Evolutionary conservation across 2,888 invertebrate species (phyloP), one percentile per base, ranked within the genome.

Genomic region (Smittia aterrima): DNA sequence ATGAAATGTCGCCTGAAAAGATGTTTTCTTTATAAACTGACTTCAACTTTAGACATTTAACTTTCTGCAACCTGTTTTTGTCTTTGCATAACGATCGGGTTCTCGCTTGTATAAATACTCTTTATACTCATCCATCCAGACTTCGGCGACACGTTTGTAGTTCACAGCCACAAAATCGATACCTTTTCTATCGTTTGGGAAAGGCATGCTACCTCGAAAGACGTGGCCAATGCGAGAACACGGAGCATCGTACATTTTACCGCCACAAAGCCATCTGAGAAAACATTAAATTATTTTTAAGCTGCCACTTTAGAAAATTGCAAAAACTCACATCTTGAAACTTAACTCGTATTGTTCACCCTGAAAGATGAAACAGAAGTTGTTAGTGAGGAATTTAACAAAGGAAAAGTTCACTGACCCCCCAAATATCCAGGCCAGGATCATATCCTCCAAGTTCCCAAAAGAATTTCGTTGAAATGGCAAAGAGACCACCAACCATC

Each of bases 121-220:
- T 1, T 93, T 93, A 81, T 96, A 98, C 79, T 98, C 97, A 80
- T 98, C 98, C 98, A 98, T 97, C 98, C 98, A 98, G 1, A 98
- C 97, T 79, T 95, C 95, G 0, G 96, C 96, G 0, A 97, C 96
- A 75, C 97, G 87, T 53, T 91, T 88, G 82, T 95, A 95, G 83
- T 97, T 97, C 92, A 70, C 53, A 24, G 72, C 20, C 7, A 72
- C 25, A 38, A 72, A 72, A 62, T 72, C 72, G 24, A 72, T 62
- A 7, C 72, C 72, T 16, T 90, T 89, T 0, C 93, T 91, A 0
- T 96, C 95, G 84, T 95, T 96, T 0, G 95, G 93, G 81, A 95
- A 96, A 0, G 93, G 93, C 6, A n/a, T 64, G 90, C 89, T 92
- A 81, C 93, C 93, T 64, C 94, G 85, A 80, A 94, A 95, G 78